phyloP scores from a whole-genome alignment of 64 coral and sea anemone species.

The Pocillopora verrucosa region DNA sequence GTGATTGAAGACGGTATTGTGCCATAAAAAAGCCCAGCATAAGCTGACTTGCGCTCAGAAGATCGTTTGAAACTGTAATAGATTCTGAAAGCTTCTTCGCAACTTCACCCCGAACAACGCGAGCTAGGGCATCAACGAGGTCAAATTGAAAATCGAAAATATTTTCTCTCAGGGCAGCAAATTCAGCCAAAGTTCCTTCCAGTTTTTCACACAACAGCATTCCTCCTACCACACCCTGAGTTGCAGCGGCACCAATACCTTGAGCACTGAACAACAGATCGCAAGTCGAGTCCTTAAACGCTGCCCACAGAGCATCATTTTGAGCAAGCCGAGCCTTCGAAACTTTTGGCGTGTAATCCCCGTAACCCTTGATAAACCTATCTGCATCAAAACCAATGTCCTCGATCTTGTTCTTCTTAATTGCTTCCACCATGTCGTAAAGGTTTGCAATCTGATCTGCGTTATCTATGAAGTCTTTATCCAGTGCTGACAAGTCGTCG shows the following conservation, averaged over 20 bases:
- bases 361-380: constrained; percentile 53
- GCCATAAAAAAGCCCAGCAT: constrained; percentile 49
- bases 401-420: constrained; percentile 1
- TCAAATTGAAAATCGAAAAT: constrained; percentile 71
- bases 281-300: constrained; percentile 46
- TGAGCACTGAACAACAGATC: constrained; percentile 14
- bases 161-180: constrained; percentile 43
- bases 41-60: constrained; percentile 29
- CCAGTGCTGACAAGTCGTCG: not conserved
- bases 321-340: not conserved
- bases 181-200: constrained; percentile 60
- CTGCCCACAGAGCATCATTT: constrained; percentile 41
- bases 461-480: constrained; percentile 33
- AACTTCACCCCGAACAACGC: constrained; percentile 37
- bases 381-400: constrained; percentile 43
- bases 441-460: constrained; percentile 26
- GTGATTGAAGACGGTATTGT: constrained; percentile 45
- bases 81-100: constrained; percentile 25
- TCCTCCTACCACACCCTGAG: constrained; percentile 26
- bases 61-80: constrained; percentile 11
- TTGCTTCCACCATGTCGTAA: constrained; percentile 33
- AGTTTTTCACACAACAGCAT: constrained; percentile 54
- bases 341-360: constrained; percentile 57
- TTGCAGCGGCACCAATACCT: constrained; percentile 1
- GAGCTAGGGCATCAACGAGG: constrained; percentile 38